Conservation (phyloP, 2,888 invertebrate species). For the Drosophila peninsularis region DNA sequence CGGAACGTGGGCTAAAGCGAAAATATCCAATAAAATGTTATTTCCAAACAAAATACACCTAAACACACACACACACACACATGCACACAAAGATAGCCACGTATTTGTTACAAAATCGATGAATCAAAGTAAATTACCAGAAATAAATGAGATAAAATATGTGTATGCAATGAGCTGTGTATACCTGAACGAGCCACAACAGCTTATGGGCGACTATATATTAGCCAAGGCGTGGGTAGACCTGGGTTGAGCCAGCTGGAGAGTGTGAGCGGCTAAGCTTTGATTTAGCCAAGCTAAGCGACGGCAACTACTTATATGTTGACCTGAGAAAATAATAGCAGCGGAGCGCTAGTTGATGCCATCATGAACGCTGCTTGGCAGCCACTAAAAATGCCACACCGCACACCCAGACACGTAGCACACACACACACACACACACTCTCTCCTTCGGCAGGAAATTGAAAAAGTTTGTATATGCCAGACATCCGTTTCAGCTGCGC, state of each 20-base stretch:
- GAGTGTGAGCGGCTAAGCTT: constrained; percentile 6
- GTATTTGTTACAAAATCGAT: constrained; percentile 77
- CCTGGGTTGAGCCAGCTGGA: not conserved
- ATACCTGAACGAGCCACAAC: constrained; percentile 37
- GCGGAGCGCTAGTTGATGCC: constrained; percentile 34
- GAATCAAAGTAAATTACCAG: constrained; percentile 81
- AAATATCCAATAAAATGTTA: constrained; percentile 50
- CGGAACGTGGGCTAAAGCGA: constrained; percentile 16
- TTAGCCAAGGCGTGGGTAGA: not conserved
- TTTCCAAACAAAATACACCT: constrained; percentile 15
- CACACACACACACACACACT: not conserved
- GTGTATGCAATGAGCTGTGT: constrained; percentile 34
- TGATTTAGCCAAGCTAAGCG: constrained; percentile 52
- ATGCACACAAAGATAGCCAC: constrained; percentile 7
- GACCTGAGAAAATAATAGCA: constrained; percentile 26
- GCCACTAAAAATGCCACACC: constrained; percentile 40
- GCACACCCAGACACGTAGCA: constrained; percentile 11
- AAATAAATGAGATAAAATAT: constrained; percentile 79
- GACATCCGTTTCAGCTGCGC: constrained; percentile 68
- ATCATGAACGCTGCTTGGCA: constrained; percentile 43
- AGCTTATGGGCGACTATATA: constrained; percentile 13
- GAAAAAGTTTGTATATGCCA: constrained; percentile 73
- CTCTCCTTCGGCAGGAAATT: constrained; percentile 62
- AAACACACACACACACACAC: not conserved
- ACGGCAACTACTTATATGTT: constrained; percentile 25